Evolutionary conservation across 2,797 vertebrate genomes (phyloP).

Genomic region (Natrix natrix): DNA sequence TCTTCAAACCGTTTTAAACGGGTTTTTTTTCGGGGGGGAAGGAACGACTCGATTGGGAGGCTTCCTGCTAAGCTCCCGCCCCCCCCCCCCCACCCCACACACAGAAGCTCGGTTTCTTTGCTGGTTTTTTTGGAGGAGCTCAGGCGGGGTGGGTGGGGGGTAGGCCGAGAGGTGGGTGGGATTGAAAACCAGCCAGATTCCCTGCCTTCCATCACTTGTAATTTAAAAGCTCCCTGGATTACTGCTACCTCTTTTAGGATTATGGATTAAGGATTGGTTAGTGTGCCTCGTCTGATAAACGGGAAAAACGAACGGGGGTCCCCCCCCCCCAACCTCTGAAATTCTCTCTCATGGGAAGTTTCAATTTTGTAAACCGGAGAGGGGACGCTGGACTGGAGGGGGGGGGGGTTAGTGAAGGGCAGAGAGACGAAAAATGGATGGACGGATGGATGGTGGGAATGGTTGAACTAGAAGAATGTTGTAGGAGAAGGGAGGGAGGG

Average conservation of each 20-base stretch:
- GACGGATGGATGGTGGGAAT: too few relatives aligned
- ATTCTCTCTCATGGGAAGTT: neutral
- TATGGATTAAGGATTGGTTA: neutral
- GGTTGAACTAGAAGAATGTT: neutral
- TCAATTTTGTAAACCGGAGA: neutral
- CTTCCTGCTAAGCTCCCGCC: neutral
- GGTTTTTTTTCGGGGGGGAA: neutral
- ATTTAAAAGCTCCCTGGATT: neutral
- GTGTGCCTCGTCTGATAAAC: neutral
- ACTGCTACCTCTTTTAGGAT: neutral
- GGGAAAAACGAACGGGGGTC: neutral
- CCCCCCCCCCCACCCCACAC: neutral
- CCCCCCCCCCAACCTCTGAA: neutral
- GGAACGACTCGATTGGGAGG: neutral
- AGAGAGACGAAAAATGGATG: neutral
- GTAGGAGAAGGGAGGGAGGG: neutral
- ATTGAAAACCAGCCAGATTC: neutral
- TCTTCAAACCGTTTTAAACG: too few relatives aligned
- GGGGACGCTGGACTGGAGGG: accelerated
- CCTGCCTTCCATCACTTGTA: neutral
- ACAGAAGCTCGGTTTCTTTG: neutral
- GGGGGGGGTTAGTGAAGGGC: too few relatives aligned
- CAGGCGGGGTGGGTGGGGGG: neutral
- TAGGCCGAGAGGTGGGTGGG: neutral
- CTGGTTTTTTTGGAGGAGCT: neutral